Base-by-base conservation (phyloP, 2,113 vertebrate genomes). In the Menidia beryllina region DNA sequence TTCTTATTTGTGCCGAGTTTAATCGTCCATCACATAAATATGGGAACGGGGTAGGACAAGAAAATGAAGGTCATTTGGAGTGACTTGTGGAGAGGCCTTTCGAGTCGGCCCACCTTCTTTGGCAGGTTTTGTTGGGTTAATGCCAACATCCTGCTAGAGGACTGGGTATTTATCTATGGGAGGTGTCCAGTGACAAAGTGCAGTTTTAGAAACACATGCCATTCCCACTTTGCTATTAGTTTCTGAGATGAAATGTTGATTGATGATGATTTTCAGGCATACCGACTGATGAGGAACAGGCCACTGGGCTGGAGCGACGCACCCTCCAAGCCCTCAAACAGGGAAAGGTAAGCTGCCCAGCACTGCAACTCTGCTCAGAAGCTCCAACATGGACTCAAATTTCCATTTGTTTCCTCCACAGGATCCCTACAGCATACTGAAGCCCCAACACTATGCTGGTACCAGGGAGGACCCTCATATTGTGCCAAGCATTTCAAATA, bases 231-330 rank as follows among this genome's bases (percentile, higher is more conserved):
- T 54, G 19, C 15, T n/a, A 34, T 10, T 8, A 8, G 30, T 34
- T 34, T 34, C n/a, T n/a, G n/a, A n/a, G n/a, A n/a, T n/a, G n/a
- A n/a, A n/a, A n/a, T n/a, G n/a, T n/a, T n/a, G n/a, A n/a, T n/a
- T n/a, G n/a, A n/a, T n/a, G n/a, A n/a, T n/a, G n/a, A n/a, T 3
- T 48, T 39, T 69, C 43, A 95, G 93, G 92, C 50, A 77, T 95
- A 53, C 94, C 94, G 25, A 93, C 93, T 23, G 92, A 95, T 91
- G 94, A 95, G 0, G 92, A 95, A n/a, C 94, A 95, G 76, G 92
- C 93, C 2, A 94, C 94, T 17, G 94, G 94, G 5, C 65, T 95
- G 71, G 94, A 95, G 79, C 67, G 88, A 13, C 91, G 88, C 17
- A 57, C 87, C 23, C n/a, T 94, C 54, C 75, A 91, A 77, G 90